Conservation (phyloP, 2,113 vertebrate genomes). For the Panthera leo region DNA sequence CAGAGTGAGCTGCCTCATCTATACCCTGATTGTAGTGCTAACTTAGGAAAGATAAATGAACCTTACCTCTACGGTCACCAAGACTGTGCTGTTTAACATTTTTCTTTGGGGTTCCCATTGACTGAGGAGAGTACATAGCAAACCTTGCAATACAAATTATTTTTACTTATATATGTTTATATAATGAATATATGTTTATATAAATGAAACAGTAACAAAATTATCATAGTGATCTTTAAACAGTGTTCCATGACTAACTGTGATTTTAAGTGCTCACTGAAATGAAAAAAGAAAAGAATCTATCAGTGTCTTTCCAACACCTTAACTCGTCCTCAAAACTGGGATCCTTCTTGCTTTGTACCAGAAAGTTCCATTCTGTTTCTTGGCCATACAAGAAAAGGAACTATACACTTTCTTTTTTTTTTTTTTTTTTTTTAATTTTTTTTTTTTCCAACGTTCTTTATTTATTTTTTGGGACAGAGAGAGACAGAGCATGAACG, state of each 20-base stretch:
- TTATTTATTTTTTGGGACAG: no score
- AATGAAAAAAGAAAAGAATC: background rate
- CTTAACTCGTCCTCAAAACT: background rate
- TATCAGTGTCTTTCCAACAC: background rate
- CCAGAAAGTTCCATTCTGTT: background rate
- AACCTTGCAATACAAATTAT: background rate
- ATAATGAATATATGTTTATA: background rate
- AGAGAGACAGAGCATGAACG: no score
- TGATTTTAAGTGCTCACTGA: background rate
- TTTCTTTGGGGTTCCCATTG: background rate
- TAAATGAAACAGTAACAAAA: background rate
- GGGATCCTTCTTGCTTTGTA: background rate
- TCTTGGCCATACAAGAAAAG: background rate
- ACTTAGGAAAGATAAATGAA: background rate
- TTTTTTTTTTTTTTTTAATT: no score
- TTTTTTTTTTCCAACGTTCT: no score
- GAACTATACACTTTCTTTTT: no score
- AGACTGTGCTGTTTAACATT: background rate
- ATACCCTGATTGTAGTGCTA: background rate
- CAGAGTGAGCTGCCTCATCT: background rate
- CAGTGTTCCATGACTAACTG: background rate
- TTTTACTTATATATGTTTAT: background rate
- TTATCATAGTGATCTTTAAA: background rate
- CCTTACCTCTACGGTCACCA: background rate
- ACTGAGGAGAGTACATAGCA: background rate